Conservation (phyloP, 2,113 vertebrate genomes). For the Pitta sordida region DNA sequence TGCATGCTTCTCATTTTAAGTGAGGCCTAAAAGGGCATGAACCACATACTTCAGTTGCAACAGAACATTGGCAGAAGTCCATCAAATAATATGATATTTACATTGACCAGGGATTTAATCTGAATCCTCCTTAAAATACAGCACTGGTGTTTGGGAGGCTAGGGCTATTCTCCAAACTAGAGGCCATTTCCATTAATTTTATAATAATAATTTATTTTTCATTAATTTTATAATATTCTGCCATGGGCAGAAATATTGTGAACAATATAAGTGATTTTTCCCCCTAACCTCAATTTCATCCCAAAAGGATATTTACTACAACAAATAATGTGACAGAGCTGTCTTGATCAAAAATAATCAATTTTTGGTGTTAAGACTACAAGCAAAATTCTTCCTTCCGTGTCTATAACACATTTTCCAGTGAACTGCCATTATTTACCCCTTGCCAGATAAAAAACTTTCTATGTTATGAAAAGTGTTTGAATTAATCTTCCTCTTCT, state of each 20-base stretch:
- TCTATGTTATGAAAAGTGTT: neutral
- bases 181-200: constrained; percentile 1
- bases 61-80: neutral
- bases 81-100: neutral
- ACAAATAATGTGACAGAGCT: neutral
- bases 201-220: too few relatives aligned
- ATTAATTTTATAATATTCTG: neutral
- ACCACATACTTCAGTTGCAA: neutral
- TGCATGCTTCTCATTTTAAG: neutral
- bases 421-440: neutral
- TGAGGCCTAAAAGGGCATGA: neutral
- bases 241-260: neutral
- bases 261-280: neutral
- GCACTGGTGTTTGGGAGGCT: neutral
- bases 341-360: constrained; percentile 7
- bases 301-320: neutral
- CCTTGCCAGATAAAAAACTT: neutral
- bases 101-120: neutral
- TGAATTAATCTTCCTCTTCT: neutral
- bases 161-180: neutral
- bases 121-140: neutral
- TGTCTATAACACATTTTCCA: neutral
- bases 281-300: neutral
- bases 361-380: neutral
- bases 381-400: neutral